Conservation (phyloP, 1,140 invertebrate species). For the Harpegnathos saltator region DNA sequence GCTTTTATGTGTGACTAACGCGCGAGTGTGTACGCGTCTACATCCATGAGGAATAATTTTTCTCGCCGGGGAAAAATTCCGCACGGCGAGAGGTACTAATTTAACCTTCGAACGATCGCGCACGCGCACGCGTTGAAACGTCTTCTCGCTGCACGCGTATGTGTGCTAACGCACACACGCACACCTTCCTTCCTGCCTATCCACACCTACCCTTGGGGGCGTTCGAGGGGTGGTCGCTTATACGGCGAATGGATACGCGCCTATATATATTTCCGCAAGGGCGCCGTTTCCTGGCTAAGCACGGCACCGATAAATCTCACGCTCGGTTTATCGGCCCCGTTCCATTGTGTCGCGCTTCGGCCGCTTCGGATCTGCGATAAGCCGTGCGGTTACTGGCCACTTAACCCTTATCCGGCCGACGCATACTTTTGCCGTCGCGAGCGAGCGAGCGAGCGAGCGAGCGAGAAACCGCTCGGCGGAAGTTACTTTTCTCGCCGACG, state of each 20-base stretch:
- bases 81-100: neutral
- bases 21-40: too few relatives aligned
- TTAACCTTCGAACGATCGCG: slow-evolving; percentile 5
- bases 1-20: too few relatives aligned
- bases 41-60: slow-evolving; percentile 8
- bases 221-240: slow-evolving; percentile 10
- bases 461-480: neutral
- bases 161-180: too few relatives aligned
- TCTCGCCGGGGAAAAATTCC: neutral
- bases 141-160: neutral
- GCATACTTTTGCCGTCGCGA: slow-evolving; percentile 21
- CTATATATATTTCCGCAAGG: slow-evolving; percentile 65
- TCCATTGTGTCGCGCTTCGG: slow-evolving; percentile 73
- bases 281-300: slow-evolving; percentile 72
- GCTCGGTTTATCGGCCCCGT: slow-evolving; percentile 74
- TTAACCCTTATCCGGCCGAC: slow-evolving; percentile 37
- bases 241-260: slow-evolving; percentile 18
- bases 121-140: neutral
- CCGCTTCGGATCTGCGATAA: slow-evolving; percentile 46
- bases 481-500: neutral
- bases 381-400: slow-evolving; percentile 39
- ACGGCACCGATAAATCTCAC: slow-evolving; percentile 70
- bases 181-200: too few relatives aligned
- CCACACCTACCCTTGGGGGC: slow-evolving; percentile 9
- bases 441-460: neutral